Evolutionary conservation across 2,113 vertebrate genomes (phyloP), one percentile per base, ranked within the genome.

Genomic region (Megaleporinus macrocephalus): DNA sequence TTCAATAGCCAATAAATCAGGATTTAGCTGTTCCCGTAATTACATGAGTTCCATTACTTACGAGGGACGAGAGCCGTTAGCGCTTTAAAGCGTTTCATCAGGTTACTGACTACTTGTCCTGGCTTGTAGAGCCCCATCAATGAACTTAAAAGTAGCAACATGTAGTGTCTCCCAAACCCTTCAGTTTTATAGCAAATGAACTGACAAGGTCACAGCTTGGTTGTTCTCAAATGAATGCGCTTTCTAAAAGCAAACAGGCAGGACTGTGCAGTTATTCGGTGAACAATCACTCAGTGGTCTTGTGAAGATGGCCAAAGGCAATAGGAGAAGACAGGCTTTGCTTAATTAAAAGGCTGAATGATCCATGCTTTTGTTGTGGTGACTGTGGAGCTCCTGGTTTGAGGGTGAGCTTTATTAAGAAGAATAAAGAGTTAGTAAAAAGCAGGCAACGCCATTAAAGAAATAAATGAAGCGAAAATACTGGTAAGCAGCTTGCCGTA

Each of bases 391-490:
- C 27, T 69, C 22, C 41, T 74, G 14, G 49, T 27, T 26, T 59
- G 76, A 70, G 70, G 66, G 15, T 29, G 24, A 80, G 79, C 30
- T 70, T 84, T 51, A 80, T 71, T 53, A 76, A 80, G 65, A 51
- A 75, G 10, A 61, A 22, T 51, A 70, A 73, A 51, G 49, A 24
- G 47, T 36, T 26, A 30, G 53, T 69, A 20, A 70, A 70, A 57
- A 70, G 72, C 72, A 79, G 75, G 55, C 44, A 16, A 71, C 24
- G 41, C 73, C 79, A 86, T 86, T 81, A 49, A 76, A 76, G 70
- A 84, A 78, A 84, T 86, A 55, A 86, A 84, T 82, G 62, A 82
- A 77, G 33, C 49, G 61, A 84, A 49, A 72, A 47, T 18, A 24
- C n/a, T 44, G 33, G 20, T 15, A 14, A 4, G 11, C 61, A 4